phyloP scores from a whole-genome alignment of 2,888 invertebrate genomes.

The Drosophila mayaguana region DNA sequence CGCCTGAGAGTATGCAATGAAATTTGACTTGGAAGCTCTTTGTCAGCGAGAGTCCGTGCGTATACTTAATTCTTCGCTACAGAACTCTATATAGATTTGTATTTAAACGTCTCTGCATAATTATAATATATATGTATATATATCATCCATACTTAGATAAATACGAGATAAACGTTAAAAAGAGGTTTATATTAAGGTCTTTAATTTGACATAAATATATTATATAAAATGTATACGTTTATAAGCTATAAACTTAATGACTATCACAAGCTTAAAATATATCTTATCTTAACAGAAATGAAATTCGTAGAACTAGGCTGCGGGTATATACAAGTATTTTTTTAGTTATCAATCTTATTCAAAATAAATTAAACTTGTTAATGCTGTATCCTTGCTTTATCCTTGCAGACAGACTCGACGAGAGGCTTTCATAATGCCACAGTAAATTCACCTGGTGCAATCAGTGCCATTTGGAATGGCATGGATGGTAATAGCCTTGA shows the following conservation, averaged over 20 bases:
- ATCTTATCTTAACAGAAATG: background rate
- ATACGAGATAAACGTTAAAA: background rate
- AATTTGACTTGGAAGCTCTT: background rate
- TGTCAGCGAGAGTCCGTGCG: background rate
- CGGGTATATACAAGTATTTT: background rate
- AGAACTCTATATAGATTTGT: background rate
- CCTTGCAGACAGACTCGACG: slow-evolving; percentile 5
- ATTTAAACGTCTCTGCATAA: no score
- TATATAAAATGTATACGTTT: no score
- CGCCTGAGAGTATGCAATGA: background rate
- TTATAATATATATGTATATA: background rate
- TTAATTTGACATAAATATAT: no score
- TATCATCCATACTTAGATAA: background rate
- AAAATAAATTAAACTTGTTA: background rate
- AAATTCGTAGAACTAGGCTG: background rate
- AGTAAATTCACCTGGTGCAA: slow-evolving; percentile 38
- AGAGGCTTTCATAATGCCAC: slow-evolving; percentile 15
- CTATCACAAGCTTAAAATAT: background rate
- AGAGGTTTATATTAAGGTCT: no score
- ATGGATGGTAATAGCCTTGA: background rate
- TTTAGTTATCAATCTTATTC: no score
- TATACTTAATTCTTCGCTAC: background rate
- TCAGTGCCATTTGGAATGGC: slow-evolving; percentile 32
- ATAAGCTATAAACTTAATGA: background rate
- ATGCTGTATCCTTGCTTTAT: background rate